Base-by-base conservation (phyloP, 2,797 vertebrate genomes). In the Crax fasciolata region DNA sequence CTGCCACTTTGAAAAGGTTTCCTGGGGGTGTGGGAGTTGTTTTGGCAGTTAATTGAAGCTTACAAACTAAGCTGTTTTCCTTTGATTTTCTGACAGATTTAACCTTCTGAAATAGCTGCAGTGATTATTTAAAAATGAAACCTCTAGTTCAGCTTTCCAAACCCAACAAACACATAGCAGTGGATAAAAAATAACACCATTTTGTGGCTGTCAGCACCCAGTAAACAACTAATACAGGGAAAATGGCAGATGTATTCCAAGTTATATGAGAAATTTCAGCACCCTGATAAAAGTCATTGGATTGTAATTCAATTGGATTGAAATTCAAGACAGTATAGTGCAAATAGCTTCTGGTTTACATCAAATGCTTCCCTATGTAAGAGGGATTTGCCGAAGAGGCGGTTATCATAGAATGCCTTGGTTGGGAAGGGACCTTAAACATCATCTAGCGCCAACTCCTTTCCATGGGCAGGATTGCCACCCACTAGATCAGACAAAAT, bases 21-120 rank as follows among this genome's bases (percentile, higher is more conserved):
- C 32, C 38, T 52, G 35, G 30, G 48, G 18, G 55, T 65, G 81
- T 59, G 70, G 10, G 23, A 73, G 48, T 35, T 57, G 7, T 68
- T 89, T 78, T 61, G 38, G 7, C 13, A 66, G 51, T 23, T 65
- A 79, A 73, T 38, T 9, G 19, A 65, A 70, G 48, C 25, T 63
- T 88, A 30, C 4, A 59, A 83, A 66, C 3, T 77, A 83, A 80
- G 5, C 3, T n/a, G 6, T 19, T 73, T 48, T 19, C 17, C 32
- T 93, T 86, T 57, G 10, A 65, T 81, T 84, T 65, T 52, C 30
- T 84, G 66, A 70, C 11, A 90, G 15, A 75, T 75, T 61, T 77
- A 89, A 46, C 23, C 10, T 65, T 78, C 66, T 72, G 81, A 84
- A 94, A 62, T 9, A 46, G 9, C 48, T 55, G 11, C 7, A 54